These are phyloP conservation scores for Hassar affinis DNA, from an alignment of 2,113 vertebrate species.

Conservation along the genomic window DNA sequence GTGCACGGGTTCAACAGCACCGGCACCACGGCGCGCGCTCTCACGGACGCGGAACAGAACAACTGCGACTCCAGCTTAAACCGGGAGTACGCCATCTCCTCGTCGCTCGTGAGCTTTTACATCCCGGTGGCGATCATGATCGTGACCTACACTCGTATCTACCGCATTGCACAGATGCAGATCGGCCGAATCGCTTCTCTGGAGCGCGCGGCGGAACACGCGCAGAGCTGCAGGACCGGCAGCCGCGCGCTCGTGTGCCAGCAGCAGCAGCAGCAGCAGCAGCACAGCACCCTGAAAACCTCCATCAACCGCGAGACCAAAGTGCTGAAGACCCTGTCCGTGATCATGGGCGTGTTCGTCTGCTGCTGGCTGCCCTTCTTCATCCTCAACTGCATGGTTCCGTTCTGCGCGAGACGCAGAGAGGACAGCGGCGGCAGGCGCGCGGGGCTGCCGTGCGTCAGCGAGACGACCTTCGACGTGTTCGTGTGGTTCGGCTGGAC, in stretches of 20 bases:
- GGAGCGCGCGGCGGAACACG: constrained; percentile 87
- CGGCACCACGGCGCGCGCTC: neutral
- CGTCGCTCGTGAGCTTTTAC: constrained; percentile 94
- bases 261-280: constrained; percentile 78
- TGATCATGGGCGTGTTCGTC: constrained; percentile 95
- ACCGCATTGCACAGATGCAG: constrained; percentile 89
- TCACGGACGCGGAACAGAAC: constrained; percentile 62
- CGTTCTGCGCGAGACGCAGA: constrained; percentile 80
- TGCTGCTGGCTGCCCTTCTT: constrained; percentile 97
- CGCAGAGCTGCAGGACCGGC: constrained; percentile 81
- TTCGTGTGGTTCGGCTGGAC: constrained; percentile 98
- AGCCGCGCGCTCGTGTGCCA: constrained; percentile 66
- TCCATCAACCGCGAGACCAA: constrained; percentile 90
- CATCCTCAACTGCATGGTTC: constrained; percentile 90
- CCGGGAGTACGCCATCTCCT: constrained; percentile 90
- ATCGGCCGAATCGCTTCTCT: constrained; percentile 85
- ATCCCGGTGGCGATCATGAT: constrained; percentile 94
- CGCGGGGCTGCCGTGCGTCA: constrained; percentile 84
- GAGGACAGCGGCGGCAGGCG: constrained; percentile 53
- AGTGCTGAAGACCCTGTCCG: constrained; percentile 89
- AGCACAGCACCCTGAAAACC: constrained; percentile 77
- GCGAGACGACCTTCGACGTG: constrained; percentile 90
- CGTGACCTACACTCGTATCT: constrained; percentile 91
- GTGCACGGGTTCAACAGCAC: constrained; percentile 10
- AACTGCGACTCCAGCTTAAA: constrained; percentile 94